Conservation (phyloP, 2,113 vertebrate species). For the Chloropsis cyanopogon region DNA sequence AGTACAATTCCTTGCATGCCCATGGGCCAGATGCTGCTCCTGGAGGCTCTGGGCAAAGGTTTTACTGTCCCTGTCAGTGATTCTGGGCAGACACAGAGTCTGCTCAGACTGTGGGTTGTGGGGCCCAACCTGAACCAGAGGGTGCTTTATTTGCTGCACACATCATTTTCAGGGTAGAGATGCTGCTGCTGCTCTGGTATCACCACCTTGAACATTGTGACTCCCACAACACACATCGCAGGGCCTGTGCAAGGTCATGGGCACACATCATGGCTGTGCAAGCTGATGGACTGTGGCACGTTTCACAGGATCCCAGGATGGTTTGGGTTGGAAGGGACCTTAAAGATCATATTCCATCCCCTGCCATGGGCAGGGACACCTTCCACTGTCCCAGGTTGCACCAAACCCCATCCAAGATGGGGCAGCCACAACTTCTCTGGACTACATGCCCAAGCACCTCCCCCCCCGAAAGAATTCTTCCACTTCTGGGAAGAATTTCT, state of each 20-base stretch:
- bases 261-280: accelerated
- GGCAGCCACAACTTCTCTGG: not conserved
- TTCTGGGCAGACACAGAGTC: not conserved
- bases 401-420: not conserved
- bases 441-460: not conserved
- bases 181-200: not conserved
- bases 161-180: not conserved
- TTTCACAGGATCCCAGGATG: not conserved
- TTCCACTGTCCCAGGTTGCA: accelerated
- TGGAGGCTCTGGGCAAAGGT: not conserved
- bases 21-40: not conserved
- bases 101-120: not conserved
- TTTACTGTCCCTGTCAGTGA: not conserved
- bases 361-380: not conserved
- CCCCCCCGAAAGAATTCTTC: not conserved
- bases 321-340: not conserved
- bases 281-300: not conserved
- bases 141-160: not conserved
- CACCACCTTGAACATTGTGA: not conserved
- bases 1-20: not conserved
- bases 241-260: no score
- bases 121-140: not conserved
- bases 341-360: not conserved
- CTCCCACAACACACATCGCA: not conserved
- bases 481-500: not conserved